Conservation (phyloP, 1,140 invertebrate species). For the Macrobrachium nipponense region DNA sequence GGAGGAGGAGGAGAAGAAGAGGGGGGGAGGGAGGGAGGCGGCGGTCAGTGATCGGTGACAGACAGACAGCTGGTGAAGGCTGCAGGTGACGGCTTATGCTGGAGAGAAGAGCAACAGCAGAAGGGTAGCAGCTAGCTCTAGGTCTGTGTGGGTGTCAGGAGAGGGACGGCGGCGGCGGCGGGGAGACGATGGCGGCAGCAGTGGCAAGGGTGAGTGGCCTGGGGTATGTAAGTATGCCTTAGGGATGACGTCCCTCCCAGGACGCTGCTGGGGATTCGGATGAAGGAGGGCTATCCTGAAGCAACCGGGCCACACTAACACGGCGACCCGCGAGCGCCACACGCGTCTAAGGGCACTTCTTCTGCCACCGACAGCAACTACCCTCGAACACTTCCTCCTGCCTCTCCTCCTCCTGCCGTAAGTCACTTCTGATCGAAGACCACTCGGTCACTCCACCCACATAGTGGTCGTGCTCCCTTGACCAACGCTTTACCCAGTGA, state of each 20-base stretch:
- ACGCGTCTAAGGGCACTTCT: neutral
- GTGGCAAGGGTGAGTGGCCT: constrained; percentile 37
- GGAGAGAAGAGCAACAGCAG: constrained; percentile 1
- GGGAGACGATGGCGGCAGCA: neutral
- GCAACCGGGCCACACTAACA: neutral
- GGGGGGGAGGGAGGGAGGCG: neutral
- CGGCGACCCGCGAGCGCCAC: constrained; percentile 11
- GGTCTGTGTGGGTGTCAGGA: too few species aligned
- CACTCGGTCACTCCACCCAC: too few species aligned
- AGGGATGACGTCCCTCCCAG: constrained; percentile 21
- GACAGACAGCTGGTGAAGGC: neutral
- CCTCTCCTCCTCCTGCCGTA: neutral
- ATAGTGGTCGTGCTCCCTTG: too few species aligned
- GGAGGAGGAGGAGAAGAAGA: constrained; percentile 13
- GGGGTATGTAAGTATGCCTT: neutral
- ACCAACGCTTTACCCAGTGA: too few species aligned
- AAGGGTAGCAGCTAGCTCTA: neutral
- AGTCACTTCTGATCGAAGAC: neutral
- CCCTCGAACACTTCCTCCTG: neutral
- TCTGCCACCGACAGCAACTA: too few species aligned
- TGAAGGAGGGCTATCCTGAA: constrained; percentile 10
- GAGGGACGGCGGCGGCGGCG: too few species aligned
- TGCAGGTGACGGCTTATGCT: constrained; percentile 2
- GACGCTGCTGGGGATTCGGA: constrained; percentile 13
- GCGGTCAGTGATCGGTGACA: too few species aligned